A percentile compares a stretch with the other conserved stretches of the same genome.
phyloP scores from a whole-genome alignment of 2,888 invertebrate species.

The Cotesia congregata region DNA sequence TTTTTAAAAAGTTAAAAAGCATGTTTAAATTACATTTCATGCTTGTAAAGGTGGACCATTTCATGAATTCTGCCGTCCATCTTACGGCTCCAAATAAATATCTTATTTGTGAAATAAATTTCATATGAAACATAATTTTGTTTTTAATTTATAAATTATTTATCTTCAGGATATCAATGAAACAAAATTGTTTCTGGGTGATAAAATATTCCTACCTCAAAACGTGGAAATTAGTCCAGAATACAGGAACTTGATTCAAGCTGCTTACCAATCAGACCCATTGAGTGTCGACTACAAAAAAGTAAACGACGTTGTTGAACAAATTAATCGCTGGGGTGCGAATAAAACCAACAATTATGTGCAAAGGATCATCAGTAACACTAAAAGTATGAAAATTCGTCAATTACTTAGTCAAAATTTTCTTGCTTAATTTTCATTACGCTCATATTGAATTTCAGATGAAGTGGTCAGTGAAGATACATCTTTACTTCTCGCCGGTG shows the following conservation, averaged over 20 bases:
- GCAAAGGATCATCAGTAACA: not conserved
- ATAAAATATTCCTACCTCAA: not conserved
- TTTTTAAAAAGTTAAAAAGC: too few species aligned
- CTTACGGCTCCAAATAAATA: too few species aligned
- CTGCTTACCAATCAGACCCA: not conserved
- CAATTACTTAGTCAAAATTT: not conserved
- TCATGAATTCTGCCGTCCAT: too few species aligned
- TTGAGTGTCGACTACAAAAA: not conserved
- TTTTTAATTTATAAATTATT: not conserved
- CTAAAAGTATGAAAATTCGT: not conserved
- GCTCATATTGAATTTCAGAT: not conserved
- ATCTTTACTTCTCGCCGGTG: not conserved
- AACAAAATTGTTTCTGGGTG: not conserved
- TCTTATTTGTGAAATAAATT: too few species aligned
- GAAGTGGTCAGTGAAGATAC: not conserved
- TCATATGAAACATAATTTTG: too few species aligned
- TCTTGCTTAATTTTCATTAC: too few species aligned
- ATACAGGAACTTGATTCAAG: not conserved
- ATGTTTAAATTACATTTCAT: too few species aligned
- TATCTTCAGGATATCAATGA: not conserved
- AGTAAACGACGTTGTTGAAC: not conserved
- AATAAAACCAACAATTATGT: not conserved
- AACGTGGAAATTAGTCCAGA: not conserved
- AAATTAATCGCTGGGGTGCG: slow-evolving; percentile 11
- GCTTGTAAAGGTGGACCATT: too few species aligned